phyloP scores from a whole-genome alignment of 2,797 vertebrate genomes.

The Scarus forsteni region DNA sequence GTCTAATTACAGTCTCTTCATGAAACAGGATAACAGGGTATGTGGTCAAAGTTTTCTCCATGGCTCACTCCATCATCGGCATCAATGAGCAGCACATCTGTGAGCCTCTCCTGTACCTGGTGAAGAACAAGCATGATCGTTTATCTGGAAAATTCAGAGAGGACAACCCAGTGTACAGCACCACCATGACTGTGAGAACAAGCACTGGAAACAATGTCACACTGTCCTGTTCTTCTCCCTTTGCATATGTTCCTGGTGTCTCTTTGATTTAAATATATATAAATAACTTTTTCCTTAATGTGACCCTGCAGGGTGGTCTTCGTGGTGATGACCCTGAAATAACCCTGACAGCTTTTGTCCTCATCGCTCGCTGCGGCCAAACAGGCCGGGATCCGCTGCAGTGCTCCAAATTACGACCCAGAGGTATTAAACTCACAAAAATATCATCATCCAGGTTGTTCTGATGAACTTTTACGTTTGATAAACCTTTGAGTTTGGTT shows the following conservation, averaged over 20 bases:
- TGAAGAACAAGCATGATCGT: conserved; percentile 81
- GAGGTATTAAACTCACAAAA: conserved; percentile 30
- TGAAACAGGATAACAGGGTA: conserved; percentile 90
- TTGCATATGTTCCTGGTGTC: neutral
- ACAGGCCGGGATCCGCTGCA: conserved; percentile 60
- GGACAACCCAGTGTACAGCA: conserved; percentile 82
- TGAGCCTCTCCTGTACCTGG: conserved; percentile 87
- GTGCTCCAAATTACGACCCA: neutral
- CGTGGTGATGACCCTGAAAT: conserved; percentile 61
- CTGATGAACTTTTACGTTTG: too few species aligned
- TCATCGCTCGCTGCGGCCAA: conserved; percentile 69
- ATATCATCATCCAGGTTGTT: neutral
- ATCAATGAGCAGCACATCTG: conserved; percentile 84
- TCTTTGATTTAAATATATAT: neutral
- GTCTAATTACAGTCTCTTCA: conserved; percentile 1
- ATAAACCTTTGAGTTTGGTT: too few species aligned
- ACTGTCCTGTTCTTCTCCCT: neutral
- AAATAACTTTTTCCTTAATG: fast-evolving
- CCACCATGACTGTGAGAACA: conserved; percentile 79
- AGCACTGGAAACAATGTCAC: neutral
- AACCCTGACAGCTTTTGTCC: conserved; percentile 74
- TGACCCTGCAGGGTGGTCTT: conserved; percentile 65
- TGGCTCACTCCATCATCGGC: conserved; percentile 79
- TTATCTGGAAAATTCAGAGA: conserved; percentile 82
- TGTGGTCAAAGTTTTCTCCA: conserved; percentile 91